These are phyloP conservation scores for Chiloscyllium punctatum DNA, from an alignment of 2,797 vertebrate species.

Conservation along the genomic window DNA sequence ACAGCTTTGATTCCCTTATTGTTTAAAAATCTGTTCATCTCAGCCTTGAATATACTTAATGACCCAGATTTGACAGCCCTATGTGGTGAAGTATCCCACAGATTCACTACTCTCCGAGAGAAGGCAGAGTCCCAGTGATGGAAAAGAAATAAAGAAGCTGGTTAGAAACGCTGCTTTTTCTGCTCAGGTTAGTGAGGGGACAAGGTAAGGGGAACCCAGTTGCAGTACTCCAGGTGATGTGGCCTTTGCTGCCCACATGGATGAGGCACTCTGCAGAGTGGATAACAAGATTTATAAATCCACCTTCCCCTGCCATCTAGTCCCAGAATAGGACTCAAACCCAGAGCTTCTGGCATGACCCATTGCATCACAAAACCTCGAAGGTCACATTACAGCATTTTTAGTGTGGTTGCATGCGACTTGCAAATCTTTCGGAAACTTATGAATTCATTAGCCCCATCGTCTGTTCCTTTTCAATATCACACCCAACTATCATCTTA, in stretches of 20 bases:
- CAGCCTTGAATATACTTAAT: no score
- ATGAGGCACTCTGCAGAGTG: background rate
- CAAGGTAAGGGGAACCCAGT: background rate
- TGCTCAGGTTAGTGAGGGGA: background rate
- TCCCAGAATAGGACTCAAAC: no score
- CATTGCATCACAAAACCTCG: no score
- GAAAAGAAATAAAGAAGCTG: slow-evolving; percentile 29
- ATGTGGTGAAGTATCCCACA: no score
- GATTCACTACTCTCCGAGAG: no score
- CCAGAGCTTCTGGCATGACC: no score
- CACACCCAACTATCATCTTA: background rate
- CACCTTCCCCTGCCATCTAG: no score
- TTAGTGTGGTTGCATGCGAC: background rate
- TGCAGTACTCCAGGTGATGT: background rate
- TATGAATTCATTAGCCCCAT: background rate
- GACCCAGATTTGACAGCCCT: no score
- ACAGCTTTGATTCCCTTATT: no score
- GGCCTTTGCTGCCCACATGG: background rate
- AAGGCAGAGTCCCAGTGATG: background rate
- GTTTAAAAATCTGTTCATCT: no score
- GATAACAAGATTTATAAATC: background rate
- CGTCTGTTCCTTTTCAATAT: background rate
- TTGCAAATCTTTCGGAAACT: background rate
- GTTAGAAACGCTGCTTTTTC: slow-evolving; percentile 21
- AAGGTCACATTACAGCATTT: background rate